Evolutionary conservation across 2,888 invertebrate species (phyloP), one percentile per base, ranked within the genome.

Genomic region (Macrosoma leucophasiata): DNA sequence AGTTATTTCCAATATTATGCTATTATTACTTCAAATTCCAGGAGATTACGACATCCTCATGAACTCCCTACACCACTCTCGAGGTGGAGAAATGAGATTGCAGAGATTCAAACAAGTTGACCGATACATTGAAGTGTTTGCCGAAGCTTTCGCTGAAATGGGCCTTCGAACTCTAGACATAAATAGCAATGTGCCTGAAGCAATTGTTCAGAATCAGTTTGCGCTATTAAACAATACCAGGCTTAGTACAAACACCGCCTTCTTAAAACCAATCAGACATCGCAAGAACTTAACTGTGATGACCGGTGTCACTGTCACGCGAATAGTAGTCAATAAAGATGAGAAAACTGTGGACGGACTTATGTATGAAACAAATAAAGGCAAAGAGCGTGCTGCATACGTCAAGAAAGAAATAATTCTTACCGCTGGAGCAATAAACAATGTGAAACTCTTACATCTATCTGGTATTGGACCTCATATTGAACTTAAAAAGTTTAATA

Each of bases 21-120:
- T 8, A 5, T 9, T 13, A 4, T 7, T 24, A 13, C 13, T 20
- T 11, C n/a, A n/a, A 5, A 8, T 71, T 63, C 9, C 49, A 84
- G 84, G 81, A 60, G 84, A 84, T 50, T 81, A 82, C 52, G 84
- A 84, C 35, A 58, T 81, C 8, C 52, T 79, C 2, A 73, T 78
- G 62, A 82, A 84, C 58, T 73, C 78, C 4, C 64, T 69, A 41
- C 76, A 75, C 56, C 84, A 84, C 52, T 62, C 82, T 3, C 73
- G 81, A 12, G 81, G 79, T 1, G 84, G 84, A 18, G 81, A 84
- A 45, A 61, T 84, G 66, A 79, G 69, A 38, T 64, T 84, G 11
- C 77, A 84, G 48, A 66, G 73, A 38, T 79, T 84, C 43, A 82
- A 84, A 43, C 55, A 82, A 44, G 55, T 61, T 2, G 84, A 84